Conservation (phyloP, 2,797 vertebrate species). For the Xenops minutus region DNA sequence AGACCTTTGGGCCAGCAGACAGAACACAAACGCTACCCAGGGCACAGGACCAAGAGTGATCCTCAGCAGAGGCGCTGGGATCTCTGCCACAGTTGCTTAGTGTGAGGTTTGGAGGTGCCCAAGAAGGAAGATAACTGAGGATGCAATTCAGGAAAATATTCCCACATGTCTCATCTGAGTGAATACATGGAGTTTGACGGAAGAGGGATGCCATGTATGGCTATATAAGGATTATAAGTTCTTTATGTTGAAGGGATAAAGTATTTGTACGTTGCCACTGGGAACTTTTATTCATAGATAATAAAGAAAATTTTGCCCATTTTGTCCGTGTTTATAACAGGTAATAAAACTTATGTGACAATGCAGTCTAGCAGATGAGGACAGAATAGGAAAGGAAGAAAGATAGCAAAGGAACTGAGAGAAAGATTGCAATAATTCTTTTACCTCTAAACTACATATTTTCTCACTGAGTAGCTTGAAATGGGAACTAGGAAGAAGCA, state of each 20-base stretch:
- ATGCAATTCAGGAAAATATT: background rate
- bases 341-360: background rate
- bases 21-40: background rate
- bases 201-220: background rate
- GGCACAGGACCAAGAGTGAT: background rate
- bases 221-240: background rate
- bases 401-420: background rate
- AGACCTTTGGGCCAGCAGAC: background rate
- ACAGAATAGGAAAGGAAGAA: background rate
- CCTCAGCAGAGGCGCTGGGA: background rate
- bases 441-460: background rate
- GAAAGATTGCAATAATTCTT: background rate
- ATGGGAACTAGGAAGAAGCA: background rate
- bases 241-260: background rate
- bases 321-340: background rate
- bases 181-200: background rate
- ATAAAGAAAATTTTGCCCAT: background rate
- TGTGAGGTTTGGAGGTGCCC: background rate
- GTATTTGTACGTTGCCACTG: background rate
- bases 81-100: background rate
- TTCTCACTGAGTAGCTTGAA: background rate
- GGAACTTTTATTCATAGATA: background rate
- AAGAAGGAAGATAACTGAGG: background rate
- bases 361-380: background rate
- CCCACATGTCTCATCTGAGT: background rate